Conservation (phyloP, 2,113 vertebrate species). For the Phylloscopus trochilus region DNA sequence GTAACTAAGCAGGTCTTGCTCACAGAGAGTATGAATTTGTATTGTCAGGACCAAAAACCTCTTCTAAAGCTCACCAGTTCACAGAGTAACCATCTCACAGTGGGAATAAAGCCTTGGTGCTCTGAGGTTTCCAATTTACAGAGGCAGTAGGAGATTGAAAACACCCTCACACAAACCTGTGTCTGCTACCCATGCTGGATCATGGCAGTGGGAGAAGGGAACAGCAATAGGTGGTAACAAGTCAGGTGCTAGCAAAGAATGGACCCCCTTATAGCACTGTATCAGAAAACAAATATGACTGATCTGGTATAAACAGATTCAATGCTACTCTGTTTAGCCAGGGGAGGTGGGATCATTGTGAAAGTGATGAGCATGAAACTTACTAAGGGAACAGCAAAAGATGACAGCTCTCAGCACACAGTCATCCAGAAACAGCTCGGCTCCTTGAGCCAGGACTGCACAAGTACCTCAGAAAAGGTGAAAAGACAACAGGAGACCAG, state of each 20-base stretch:
- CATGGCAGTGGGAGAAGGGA: not conserved
- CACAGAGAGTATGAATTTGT: rapidly evolving
- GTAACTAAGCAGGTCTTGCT: not conserved
- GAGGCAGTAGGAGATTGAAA: not conserved
- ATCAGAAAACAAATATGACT: not conserved
- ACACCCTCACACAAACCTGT: not conserved
- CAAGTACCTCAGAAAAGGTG: not conserved
- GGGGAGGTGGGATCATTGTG: not conserved
- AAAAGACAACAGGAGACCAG: not conserved
- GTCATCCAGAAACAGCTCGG: not conserved
- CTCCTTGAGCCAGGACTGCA: not conserved
- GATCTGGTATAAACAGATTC: not conserved
- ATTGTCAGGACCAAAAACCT: not conserved
- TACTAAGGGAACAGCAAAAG: not conserved
- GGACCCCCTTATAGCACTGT: not conserved
- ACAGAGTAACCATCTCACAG: not conserved
- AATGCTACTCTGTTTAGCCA: not conserved
- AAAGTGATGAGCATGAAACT: not conserved
- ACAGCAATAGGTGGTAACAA: not conserved
- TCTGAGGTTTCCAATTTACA: not conserved
- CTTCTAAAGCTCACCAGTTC: not conserved
- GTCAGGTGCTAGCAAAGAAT: not conserved
- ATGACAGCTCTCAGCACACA: not conserved
- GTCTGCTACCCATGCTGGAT: not conserved
- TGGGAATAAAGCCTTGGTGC: not conserved